Conservation (phyloP, 1,140 invertebrate species). For the Calosoma granatense region DNA sequence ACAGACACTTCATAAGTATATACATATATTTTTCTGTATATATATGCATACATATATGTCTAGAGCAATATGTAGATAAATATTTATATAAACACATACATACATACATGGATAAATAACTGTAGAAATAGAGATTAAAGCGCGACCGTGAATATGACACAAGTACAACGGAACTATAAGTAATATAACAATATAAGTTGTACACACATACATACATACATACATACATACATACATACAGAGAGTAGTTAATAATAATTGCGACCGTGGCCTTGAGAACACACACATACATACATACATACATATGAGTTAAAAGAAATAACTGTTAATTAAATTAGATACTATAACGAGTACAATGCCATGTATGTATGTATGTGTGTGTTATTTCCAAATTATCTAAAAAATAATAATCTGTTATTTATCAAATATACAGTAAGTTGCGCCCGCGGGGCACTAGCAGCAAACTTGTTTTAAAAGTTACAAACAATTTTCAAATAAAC, state of each 20-base stretch:
- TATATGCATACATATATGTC: constrained; percentile 5
- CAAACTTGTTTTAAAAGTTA: too few relatives aligned
- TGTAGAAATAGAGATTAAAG: not conserved
- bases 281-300: not conserved
- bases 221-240: not conserved
- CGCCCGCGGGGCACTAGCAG: too few relatives aligned
- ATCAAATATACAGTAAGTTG: too few relatives aligned
- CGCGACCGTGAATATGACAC: not conserved
- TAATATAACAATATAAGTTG: not conserved
- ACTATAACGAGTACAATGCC: too few relatives aligned
- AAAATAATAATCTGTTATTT: too few relatives aligned
- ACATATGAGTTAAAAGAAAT: not conserved
- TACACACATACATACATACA: not conserved
- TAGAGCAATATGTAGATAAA: not conserved
- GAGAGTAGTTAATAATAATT: not conserved
- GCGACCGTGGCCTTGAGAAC: not conserved
- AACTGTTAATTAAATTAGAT: not conserved
- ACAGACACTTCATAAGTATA: too few relatives aligned
- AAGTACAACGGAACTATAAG: not conserved
- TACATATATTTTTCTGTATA: not conserved
- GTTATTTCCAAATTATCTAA: too few relatives aligned
- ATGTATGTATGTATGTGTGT: too few relatives aligned
- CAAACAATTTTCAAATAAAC: too few relatives aligned
- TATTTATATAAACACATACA: constrained; percentile 3
- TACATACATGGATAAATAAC: not conserved